Percentiles rank a stretch among this genome's conserved stretches.
Evolutionary conservation across 1,140 invertebrate species (phyloP).

Genomic region (Dryas iulia): DNA sequence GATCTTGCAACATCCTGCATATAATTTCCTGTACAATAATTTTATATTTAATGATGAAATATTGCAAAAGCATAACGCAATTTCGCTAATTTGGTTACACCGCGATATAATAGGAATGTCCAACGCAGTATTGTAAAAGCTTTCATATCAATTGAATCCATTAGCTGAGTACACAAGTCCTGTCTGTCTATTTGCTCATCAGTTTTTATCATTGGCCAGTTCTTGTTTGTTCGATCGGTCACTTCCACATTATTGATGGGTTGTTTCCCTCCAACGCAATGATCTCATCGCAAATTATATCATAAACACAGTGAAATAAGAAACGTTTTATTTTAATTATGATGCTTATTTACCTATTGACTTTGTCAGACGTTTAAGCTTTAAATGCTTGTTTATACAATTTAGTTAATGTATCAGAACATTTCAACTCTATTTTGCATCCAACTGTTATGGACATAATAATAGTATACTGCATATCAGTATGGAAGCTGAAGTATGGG

Average conservation of each 20-base stretch:
- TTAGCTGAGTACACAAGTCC: conserved; percentile 77
- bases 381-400: conserved; percentile 43
- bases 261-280: conserved; percentile 49
- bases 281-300: conserved; percentile 48
- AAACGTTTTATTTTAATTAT: conserved; percentile 37
- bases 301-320: conserved; percentile 43
- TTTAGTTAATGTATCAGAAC: conserved; percentile 39
- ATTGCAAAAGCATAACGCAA: conserved; percentile 29
- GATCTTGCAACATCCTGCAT: too few relatives aligned
- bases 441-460: conserved; percentile 21
- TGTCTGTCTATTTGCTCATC: conserved; percentile 77
- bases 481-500: conserved; percentile 6
- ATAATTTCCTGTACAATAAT: background rate
- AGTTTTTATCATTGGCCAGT: conserved; percentile 80
- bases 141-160: conserved; percentile 81
- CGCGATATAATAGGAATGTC: conserved; percentile 61
- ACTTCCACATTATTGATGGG: conserved; percentile 75
- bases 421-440: conserved; percentile 23
- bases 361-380: conserved; percentile 37
- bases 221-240: conserved; percentile 77
- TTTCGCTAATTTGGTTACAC: conserved; percentile 62
- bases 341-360: conserved; percentile 23
- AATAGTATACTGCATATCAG: background rate
- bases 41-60: background rate
- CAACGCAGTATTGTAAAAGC: conserved; percentile 75